Base-by-base conservation (phyloP, 2,888 invertebrate species). In the Artemia sinica region DNA sequence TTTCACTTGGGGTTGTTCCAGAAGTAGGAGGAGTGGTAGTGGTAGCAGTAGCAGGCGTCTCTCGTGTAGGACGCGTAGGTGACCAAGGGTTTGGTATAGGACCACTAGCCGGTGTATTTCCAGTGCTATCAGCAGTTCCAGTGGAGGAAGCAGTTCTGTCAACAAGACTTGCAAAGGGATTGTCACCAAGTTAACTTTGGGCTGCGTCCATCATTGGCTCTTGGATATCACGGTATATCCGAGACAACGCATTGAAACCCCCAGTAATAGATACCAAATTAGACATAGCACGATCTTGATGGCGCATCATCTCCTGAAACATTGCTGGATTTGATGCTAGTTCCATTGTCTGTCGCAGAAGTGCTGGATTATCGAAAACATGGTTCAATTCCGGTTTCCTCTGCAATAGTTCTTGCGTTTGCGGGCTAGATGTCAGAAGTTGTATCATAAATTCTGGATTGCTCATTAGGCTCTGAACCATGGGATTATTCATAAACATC, bases 181-280 rank as follows among this genome's bases (percentile, higher is more conserved):
- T 97, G 69, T 87, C 85, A 9, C 8, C 63, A 79, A 91, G 86
- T 73, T 91, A 89, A 74, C 88, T 88, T 73, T 88, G 87, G 28
- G 95, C 93, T 66, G 94, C 95, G 78, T 91, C 93, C 76, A 96
- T 80, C 91, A 98, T 93, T 0, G 97, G 97, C 78, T 98, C 97
- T 66, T 71, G 66, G 49, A 96, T 90, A 78, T 96, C 95, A 72
- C 91, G 85, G 79, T 96, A 95, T 85, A 95, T 91, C 73, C 96
- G 84, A 77, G 95, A 92, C 73, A 98, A 81, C 1, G 95, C 95
- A 78, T 91, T 95, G 77, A 94, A 95, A 11, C 97, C 96, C 74
- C 91, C 9, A n/a, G 9, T 49, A 48, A 90, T 88, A 73, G 89
- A 90, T 82, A 98, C 97, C 73, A 98, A 82, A 80, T 98, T 98